A percentile compares a stretch with the other conserved stretches of the same genome.
phyloP scores from a whole-genome alignment of 1,140 invertebrate species.

The Bombus superbus region DNA sequence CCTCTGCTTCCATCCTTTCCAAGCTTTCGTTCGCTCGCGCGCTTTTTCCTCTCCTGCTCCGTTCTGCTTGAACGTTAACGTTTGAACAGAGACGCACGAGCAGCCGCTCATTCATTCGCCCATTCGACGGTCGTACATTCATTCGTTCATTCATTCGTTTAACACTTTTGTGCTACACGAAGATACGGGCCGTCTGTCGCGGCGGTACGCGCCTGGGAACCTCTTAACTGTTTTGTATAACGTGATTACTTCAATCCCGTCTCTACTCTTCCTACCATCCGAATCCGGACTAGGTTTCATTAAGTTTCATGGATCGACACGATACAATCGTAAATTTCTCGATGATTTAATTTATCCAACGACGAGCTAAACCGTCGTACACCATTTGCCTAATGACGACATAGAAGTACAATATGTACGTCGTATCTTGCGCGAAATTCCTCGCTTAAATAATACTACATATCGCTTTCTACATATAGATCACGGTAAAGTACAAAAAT shows the following conservation, averaged over 20 bases:
- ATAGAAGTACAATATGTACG: no score
- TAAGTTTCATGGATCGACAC: neutral
- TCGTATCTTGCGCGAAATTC: no score
- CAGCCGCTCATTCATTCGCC: conserved; percentile 73
- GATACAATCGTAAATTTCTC: no score
- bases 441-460: no score
- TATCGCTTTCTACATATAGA: no score
- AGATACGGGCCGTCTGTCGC: conserved; percentile 77
- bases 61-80: neutral
- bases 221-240: conserved; percentile 80
- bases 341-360: no score
- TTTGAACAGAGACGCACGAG: conserved; percentile 45
- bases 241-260: conserved; percentile 73
- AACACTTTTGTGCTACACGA: conserved; percentile 78
- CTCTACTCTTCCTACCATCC: neutral
- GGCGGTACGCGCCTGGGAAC: conserved; percentile 71
- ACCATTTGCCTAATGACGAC: no score
- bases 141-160: conserved; percentile 77
- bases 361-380: no score
- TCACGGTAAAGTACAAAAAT: no score
- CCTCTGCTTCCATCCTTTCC: conserved; percentile 35
- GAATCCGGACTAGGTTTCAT: neutral
- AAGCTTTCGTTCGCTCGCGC: conserved; percentile 30
- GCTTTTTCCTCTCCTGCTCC: conserved; percentile 31
- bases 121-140: conserved; percentile 60